Conservation (phyloP, 2,113 vertebrate genomes). For the Colius striatus region DNA sequence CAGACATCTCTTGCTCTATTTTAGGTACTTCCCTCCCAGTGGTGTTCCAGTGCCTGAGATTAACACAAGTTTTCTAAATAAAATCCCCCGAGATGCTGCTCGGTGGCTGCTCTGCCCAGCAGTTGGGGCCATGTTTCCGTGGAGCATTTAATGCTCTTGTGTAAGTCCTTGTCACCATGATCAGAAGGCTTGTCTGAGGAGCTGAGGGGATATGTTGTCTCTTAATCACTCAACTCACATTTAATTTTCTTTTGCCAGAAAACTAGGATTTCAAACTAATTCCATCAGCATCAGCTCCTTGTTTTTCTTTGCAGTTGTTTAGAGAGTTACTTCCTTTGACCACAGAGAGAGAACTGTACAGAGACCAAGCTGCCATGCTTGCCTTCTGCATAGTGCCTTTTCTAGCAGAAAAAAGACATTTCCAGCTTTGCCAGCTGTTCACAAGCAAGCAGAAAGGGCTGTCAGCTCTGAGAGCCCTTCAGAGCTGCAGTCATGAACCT, state of each 20-base stretch:
- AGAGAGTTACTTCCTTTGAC: neutral
- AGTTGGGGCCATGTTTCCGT: neutral
- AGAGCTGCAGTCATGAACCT: fast-evolving
- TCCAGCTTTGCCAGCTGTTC: neutral
- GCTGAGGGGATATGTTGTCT: neutral
- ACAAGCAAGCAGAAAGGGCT: neutral
- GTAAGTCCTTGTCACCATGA: fast-evolving
- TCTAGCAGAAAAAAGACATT: neutral
- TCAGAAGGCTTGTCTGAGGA: neutral
- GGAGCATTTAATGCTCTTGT: neutral
- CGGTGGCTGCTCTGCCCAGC: fast-evolving
- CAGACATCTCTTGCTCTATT: conserved; percentile 4
- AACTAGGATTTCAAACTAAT: neutral
- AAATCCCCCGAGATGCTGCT: neutral
- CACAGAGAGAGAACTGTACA: fast-evolving
- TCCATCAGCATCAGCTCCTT: neutral
- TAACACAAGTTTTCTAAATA: conserved; percentile 3
- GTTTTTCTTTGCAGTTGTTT: neutral
- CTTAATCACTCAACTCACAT: neutral
- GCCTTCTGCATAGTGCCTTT: neutral
- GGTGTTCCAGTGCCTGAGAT: neutral
- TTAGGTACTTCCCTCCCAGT: neutral
- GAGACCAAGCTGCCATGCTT: neutral
- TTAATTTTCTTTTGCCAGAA: neutral
- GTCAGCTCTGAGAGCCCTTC: neutral